Evolutionary conservation across 2,113 vertebrate genomes (phyloP).

Genomic region (Zapornia atra): DNA sequence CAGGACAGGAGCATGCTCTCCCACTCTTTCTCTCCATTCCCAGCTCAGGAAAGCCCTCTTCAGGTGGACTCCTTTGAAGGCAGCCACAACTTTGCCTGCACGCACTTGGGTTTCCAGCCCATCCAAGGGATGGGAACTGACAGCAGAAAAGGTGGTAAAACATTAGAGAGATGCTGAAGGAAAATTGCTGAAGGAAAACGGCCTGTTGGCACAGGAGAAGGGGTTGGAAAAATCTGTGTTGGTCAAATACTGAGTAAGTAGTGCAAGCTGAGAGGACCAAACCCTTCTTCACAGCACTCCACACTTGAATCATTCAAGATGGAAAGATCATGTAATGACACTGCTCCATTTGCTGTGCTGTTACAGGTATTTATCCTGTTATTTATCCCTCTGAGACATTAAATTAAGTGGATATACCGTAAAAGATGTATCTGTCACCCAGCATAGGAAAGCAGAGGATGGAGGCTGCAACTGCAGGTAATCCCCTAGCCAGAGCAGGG

Average conservation of each 20-base stretch:
- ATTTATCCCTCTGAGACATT: neutral
- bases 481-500: neutral
- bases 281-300: neutral
- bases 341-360: neutral
- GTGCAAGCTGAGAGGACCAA: neutral
- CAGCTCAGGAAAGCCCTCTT: neutral
- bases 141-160: neutral
- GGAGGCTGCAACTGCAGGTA: neutral
- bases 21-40: neutral
- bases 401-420: neutral
- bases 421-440: neutral
- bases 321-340: neutral
- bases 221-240: neutral
- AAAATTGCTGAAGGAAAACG: neutral
- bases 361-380: neutral
- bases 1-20: neutral
- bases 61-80: neutral
- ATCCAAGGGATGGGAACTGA: neutral
- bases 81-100: neutral
- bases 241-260: accelerated
- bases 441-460: neutral
- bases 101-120: neutral
- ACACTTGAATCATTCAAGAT: neutral
- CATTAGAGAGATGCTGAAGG: neutral
- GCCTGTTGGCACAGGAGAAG: neutral